Evolutionary conservation across 2,113 vertebrate genomes (phyloP).

Genomic region (Butorides virescens): DNA sequence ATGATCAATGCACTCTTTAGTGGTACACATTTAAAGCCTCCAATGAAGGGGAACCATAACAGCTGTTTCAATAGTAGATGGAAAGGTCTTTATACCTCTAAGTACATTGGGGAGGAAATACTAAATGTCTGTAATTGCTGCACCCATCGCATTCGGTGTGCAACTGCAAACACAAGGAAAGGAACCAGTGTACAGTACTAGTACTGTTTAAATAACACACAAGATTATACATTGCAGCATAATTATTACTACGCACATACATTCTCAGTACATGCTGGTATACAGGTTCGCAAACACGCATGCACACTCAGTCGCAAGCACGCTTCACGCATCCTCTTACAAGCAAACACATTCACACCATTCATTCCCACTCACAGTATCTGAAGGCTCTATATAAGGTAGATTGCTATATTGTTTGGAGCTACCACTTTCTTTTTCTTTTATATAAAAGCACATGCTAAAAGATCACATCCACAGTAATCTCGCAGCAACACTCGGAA

Average conservation of each 20-base stretch:
- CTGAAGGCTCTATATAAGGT: constrained; percentile 88
- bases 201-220: constrained; percentile 91
- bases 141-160: constrained; percentile 81
- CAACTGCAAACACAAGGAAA: constrained; percentile 82
- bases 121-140: constrained; percentile 74
- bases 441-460: constrained; percentile 85
- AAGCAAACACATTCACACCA: constrained; percentile 60
- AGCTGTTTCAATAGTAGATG: constrained; percentile 65
- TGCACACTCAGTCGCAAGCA: not conserved
- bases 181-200: constrained; percentile 91
- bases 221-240: constrained; percentile 87
- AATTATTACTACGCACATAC: constrained; percentile 84
- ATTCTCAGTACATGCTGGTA: constrained; percentile 85
- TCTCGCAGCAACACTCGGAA: constrained; percentile 83
- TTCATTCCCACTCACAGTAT: constrained; percentile 83
- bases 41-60: constrained; percentile 58
- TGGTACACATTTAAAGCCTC: constrained; percentile 49
- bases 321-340: not conserved
- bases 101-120: constrained; percentile 56
- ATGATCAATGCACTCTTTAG: constrained; percentile 63
- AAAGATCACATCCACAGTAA: constrained; percentile 85
- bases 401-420: constrained; percentile 84
- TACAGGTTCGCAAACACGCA: constrained; percentile 71
- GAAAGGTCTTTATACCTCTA: constrained; percentile 67
- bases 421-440: constrained; percentile 73